Evolutionary conservation across 2,113 vertebrate genomes (phyloP).

Genomic region (Acinonyx jubatus): DNA sequence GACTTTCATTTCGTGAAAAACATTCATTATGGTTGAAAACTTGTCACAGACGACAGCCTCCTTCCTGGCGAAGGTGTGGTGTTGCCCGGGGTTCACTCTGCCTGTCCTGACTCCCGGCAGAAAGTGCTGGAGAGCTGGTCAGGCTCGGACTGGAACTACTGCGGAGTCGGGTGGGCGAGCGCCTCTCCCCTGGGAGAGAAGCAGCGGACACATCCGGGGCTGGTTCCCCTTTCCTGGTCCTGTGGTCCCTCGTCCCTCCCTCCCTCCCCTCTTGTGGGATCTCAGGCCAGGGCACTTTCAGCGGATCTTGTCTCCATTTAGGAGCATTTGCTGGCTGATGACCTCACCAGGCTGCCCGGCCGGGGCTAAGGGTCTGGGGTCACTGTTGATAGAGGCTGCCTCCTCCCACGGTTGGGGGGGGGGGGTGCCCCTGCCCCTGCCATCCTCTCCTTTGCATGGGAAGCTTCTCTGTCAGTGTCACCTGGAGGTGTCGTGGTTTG

Average conservation of each 20-base stretch:
- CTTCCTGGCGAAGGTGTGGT: background rate
- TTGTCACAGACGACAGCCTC: background rate
- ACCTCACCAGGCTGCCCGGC: background rate
- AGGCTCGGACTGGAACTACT: accelerated
- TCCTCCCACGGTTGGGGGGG: accelerated
- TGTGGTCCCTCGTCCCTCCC: no score
- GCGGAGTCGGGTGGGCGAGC: background rate
- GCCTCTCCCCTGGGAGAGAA: background rate
- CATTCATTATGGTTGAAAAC: background rate
- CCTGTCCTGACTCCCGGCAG: background rate
- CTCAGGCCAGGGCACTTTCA: background rate
- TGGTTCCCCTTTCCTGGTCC: background rate
- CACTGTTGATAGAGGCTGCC: background rate
- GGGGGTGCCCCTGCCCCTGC: no score
- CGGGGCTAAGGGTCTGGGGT: background rate
- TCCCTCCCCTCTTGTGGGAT: background rate
- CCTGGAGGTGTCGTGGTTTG: no score
- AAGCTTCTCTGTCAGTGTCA: background rate
- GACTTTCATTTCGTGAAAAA: background rate
- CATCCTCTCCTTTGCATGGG: background rate
- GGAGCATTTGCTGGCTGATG: background rate
- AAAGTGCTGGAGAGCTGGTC: background rate
- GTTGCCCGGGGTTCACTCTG: background rate
- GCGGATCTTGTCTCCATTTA: background rate
- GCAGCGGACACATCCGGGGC: constrained; percentile 14